phyloP scores from a whole-genome alignment of 2,888 invertebrate genomes.

The Phlogophora meticulosa region DNA sequence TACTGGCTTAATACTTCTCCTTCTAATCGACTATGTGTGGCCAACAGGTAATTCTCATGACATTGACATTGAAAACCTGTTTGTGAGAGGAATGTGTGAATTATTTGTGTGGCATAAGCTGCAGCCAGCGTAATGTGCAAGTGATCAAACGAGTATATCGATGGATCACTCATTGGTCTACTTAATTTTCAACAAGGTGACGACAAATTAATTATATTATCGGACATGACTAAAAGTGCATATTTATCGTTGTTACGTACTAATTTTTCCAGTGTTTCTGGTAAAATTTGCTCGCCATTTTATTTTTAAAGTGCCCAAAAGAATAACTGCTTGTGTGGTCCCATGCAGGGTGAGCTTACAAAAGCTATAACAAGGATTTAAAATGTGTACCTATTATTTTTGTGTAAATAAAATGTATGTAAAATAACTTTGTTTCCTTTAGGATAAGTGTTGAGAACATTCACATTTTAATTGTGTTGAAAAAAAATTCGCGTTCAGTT shows the following conservation, averaged over 20 bases:
- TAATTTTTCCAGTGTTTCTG: conserved; percentile 15
- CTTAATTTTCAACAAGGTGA: conserved; percentile 29
- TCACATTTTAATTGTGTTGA: conserved; percentile 86
- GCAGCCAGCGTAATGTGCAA: conserved; percentile 5
- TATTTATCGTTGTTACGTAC: conserved; percentile 39
- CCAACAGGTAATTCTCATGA: conserved; percentile 35
- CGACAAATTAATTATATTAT: conserved; percentile 29
- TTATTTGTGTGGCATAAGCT: conserved; percentile 19
- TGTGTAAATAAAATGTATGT: conserved; percentile 77
- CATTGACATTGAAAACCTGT: conserved; percentile 49
- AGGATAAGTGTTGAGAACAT: conserved; percentile 82
- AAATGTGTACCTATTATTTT: conserved; percentile 62
- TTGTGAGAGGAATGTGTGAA: conserved; percentile 41
- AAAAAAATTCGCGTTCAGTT: conserved; percentile 48
- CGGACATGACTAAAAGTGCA: conserved; percentile 31
- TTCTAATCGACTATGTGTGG: conserved; percentile 14
- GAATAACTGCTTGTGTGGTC: conserved; percentile 41
- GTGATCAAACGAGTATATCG: conserved; percentile 20
- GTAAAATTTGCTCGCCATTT: conserved; percentile 14
- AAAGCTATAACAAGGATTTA: conserved; percentile 46
- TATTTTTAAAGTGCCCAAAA: conserved; percentile 43
- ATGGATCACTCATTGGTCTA: conserved; percentile 29
- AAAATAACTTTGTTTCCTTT: conserved; percentile 77
- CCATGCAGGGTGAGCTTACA: conserved; percentile 53
- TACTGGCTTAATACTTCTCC: conserved; percentile 18